A percentile compares a stretch with the other conserved stretches of the same genome.
Conservation (phyloP, 2,888 invertebrate species). For the Zaprionus lineosus region DNA sequence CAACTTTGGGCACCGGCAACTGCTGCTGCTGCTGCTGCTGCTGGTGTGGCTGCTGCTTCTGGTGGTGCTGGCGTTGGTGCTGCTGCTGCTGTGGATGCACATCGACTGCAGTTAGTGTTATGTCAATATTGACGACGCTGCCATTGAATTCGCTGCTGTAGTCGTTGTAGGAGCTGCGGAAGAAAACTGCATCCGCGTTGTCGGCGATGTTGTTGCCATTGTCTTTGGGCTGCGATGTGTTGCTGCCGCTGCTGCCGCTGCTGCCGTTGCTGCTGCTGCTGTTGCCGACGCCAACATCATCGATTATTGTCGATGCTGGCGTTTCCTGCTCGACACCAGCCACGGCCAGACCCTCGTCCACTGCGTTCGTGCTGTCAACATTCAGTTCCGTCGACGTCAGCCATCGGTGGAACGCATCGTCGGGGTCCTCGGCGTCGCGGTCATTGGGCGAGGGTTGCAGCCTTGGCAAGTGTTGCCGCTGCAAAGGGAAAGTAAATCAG, state of each 20-base stretch:
- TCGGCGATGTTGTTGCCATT: conserved; percentile 53
- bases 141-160: conserved; percentile 81
- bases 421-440: conserved; percentile 69
- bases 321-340: conserved; percentile 57
- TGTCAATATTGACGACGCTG: conserved; percentile 81
- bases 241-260: conserved; percentile 26
- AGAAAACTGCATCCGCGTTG: conserved; percentile 65
- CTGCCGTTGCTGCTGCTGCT: conserved; percentile 21
- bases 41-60: neutral
- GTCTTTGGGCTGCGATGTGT: conserved; percentile 35
- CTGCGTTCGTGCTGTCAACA: conserved; percentile 67
- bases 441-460: no score
- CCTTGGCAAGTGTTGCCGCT: conserved; percentile 24
- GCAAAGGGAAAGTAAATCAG: no score
- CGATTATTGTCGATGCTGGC: conserved; percentile 60
- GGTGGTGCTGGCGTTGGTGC: conserved; percentile 28
- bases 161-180: conserved; percentile 81
- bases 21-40: conserved; percentile 8
- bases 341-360: conserved; percentile 51
- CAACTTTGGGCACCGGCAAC: conserved; percentile 22
- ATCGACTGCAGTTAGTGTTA: conserved; percentile 80
- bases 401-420: conserved; percentile 80
- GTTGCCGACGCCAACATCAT: conserved; percentile 60
- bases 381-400: conserved; percentile 79
- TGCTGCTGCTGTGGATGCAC: conserved; percentile 61